Percentiles rank a stretch among this genome's conserved stretches.
Conservation (phyloP, 2,797 vertebrate genomes). For the Coregonus ussuriensis region DNA sequence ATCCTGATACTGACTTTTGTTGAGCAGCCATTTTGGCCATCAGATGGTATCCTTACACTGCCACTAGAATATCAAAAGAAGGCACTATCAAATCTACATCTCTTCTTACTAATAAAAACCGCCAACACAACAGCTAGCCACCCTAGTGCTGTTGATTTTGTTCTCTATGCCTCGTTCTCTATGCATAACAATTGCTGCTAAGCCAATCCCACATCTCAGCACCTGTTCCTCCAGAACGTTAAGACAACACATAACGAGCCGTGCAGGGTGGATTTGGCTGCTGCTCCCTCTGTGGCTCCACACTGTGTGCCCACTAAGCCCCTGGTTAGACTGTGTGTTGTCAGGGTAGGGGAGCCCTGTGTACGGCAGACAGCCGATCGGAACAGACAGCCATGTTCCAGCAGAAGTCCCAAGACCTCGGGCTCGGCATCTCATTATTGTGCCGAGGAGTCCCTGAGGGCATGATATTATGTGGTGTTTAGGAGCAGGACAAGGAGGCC, state of each 20-base stretch:
- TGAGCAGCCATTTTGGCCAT: background rate
- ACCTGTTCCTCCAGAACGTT: background rate
- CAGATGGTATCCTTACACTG: background rate
- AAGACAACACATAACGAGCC: background rate
- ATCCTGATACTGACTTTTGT: background rate
- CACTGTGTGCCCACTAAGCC: background rate
- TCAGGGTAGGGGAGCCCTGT: constrained; percentile 26
- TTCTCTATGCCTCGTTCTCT: background rate
- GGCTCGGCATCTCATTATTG: constrained; percentile 27
- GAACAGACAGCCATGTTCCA: constrained; percentile 60
- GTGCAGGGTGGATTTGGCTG: constrained; percentile 2
- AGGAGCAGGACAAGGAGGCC: constrained; percentile 25
- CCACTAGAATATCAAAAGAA: background rate
- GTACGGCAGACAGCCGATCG: constrained; percentile 47
- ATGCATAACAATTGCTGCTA: background rate
- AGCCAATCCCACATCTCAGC: background rate
- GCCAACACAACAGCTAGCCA: background rate
- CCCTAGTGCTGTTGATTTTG: background rate
- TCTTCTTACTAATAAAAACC: background rate
- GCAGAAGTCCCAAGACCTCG: constrained; percentile 28
- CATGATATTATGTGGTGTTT: constrained; percentile 33
- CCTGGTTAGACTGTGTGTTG: constrained; percentile 18
- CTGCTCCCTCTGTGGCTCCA: background rate
- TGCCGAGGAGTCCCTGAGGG: constrained; percentile 27
- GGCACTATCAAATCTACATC: background rate